Evolutionary conservation across 2,888 invertebrate species (phyloP), one percentile per base, ranked within the genome.

Genomic region (Eudasyphora cyanicolor): DNA sequence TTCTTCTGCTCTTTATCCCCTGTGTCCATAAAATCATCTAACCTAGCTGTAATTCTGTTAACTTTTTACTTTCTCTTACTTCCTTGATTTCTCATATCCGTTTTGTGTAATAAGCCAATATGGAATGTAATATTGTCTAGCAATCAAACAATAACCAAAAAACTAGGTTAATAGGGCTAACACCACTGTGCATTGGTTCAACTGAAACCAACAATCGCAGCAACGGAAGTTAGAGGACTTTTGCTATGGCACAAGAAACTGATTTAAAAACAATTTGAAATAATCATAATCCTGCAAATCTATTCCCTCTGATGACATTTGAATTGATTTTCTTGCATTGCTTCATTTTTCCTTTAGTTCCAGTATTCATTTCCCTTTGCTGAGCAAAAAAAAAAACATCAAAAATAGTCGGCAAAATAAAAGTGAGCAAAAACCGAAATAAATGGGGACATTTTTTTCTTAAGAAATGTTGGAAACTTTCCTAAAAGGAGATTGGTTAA

Each of bases 181-280:
- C n/a, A 21, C 64, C 64, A 35, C n/a, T 29, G 60, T 2, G 60
- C n/a, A 60, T 29, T 60, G 32, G 29, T 1, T 4, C 10, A 14
- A n/a, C n/a, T n/a, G n/a, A 38, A 19, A 38, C 24, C 54, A 54
- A 10, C 54, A 54, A 54, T n/a, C 10, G 38, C 38, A 8, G 12
- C 38, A 21, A 57, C 12, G 51, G 27, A 12, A 60, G 45, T 45
- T 12, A 49, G 45, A 2, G n/a, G 45, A 49, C 21, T 7, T 8
- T 7, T 5, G 2, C 35, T n/a, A 42, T 42, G 27, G 10, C 2
- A 54, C 45, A 78, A 76, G 24, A 35, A 54, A 14, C 21, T n/a
- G 35, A 76, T 76, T 70, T 49, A 38, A 76, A 76, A 79, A 62
- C 74, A 79, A 75, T 71, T 76, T 82, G 24, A 79, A 70, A 75